phyloP scores from a whole-genome alignment of 1,140 invertebrate genomes.

The Vanessa tameamea region DNA sequence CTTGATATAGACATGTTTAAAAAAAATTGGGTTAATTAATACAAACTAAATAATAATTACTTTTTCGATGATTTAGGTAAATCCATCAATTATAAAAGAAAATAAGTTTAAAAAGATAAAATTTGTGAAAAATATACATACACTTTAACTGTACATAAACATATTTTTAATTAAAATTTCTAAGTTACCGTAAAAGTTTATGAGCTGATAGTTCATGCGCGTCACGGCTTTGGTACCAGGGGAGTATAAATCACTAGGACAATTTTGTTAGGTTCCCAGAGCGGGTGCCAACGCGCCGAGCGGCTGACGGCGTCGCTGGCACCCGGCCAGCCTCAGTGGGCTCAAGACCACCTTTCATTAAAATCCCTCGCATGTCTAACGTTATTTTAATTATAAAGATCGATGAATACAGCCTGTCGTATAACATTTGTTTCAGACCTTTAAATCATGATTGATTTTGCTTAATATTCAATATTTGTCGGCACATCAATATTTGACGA shows the following conservation, averaged over 20 bases:
- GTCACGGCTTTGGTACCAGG: slow-evolving; percentile 14
- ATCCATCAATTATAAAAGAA: no score
- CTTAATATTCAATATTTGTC: no score
- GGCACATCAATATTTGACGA: no score
- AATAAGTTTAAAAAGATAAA: no score
- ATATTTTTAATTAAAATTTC: slow-evolving; percentile 1
- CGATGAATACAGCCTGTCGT: not conserved
- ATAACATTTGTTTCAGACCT: not conserved
- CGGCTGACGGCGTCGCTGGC: slow-evolving; percentile 16
- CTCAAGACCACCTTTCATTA: slow-evolving; percentile 15
- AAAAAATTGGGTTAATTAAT: no score
- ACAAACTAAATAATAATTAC: no score
- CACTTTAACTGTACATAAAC: no score
- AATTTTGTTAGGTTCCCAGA: slow-evolving; percentile 4
- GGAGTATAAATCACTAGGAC: slow-evolving; percentile 14
- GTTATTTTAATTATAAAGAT: slow-evolving; percentile 7
- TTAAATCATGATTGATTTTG: not conserved
- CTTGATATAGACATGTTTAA: no score
- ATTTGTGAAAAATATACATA: no score
- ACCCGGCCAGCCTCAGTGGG: not conserved
- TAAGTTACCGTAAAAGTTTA: not conserved
- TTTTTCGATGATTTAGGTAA: no score
- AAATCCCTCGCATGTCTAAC: not conserved
- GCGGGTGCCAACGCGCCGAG: slow-evolving; percentile 7
- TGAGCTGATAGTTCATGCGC: not conserved